Evolutionary conservation across 2,888 invertebrate genomes (phyloP).

Genomic region (Xanthostigma xanthostigma): DNA sequence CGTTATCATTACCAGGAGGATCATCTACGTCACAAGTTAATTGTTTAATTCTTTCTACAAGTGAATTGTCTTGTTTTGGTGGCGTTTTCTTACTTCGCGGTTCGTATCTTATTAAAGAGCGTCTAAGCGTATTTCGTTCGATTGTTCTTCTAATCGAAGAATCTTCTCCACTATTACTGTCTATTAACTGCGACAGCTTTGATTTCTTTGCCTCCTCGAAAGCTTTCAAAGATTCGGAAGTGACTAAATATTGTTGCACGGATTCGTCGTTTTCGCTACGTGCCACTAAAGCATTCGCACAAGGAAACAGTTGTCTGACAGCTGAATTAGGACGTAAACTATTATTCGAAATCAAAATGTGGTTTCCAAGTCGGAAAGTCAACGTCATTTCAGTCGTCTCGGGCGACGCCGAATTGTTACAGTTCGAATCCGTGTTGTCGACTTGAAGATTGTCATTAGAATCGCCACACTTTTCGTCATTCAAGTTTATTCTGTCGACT

Average conservation of each 20-base stretch:
- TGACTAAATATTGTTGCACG: slow-evolving; percentile 41
- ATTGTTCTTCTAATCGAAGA: slow-evolving; percentile 60
- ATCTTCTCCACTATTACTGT: slow-evolving; percentile 34
- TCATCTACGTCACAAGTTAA: slow-evolving; percentile 77
- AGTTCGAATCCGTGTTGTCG: slow-evolving; percentile 8
- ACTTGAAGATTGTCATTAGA: slow-evolving; percentile 17
- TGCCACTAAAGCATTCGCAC: slow-evolving; percentile 42
- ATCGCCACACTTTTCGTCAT: slow-evolving; percentile 21
- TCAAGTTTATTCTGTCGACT: slow-evolving; percentile 17
- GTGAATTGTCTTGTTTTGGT: slow-evolving; percentile 53
- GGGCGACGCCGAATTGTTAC: slow-evolving; percentile 19
- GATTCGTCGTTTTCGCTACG: slow-evolving; percentile 22
- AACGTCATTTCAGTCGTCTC: slow-evolving; percentile 35
- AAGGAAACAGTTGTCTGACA: slow-evolving; percentile 68
- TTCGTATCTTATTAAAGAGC: slow-evolving; percentile 53
- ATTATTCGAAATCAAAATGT: slow-evolving; percentile 37
- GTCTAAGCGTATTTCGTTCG: slow-evolving; percentile 65
- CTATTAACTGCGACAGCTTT: slow-evolving; percentile 29
- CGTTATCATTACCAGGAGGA: slow-evolving; percentile 29
- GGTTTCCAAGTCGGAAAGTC: slow-evolving; percentile 39
- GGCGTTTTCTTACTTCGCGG: slow-evolving; percentile 30
- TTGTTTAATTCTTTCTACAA: slow-evolving; percentile 74
- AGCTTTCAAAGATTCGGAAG: slow-evolving; percentile 59
- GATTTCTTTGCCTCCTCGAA: slow-evolving; percentile 49
- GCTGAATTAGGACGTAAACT: slow-evolving; percentile 61